Percentiles rank a stretch among this genome's conserved stretches.
Evolutionary conservation across 2,113 vertebrate genomes (phyloP).

Genomic region (Pyrgilauda ruficollis): DNA sequence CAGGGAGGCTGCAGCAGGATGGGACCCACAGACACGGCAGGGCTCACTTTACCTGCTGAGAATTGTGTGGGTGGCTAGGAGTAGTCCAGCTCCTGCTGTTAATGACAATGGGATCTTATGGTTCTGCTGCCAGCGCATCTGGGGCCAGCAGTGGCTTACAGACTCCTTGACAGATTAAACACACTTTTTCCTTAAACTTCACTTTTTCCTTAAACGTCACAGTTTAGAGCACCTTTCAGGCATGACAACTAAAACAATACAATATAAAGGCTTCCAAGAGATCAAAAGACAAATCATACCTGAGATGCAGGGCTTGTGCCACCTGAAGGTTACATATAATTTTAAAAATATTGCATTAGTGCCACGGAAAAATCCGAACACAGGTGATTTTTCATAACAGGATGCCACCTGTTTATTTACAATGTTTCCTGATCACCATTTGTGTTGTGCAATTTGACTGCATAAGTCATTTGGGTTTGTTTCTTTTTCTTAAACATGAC

Average conservation of each 20-base stretch:
- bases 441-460: neutral
- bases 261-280: neutral
- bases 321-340: neutral
- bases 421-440: neutral
- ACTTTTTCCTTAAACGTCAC: neutral
- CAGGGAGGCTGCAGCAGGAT: neutral
- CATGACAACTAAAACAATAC: neutral
- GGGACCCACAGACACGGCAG: rapidly evolving
- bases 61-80: rapidly evolving
- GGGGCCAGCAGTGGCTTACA: neutral
- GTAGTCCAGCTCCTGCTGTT: neutral
- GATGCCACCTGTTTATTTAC: neutral
- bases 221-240: neutral
- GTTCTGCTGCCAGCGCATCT: neutral
- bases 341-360: neutral
- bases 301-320: neutral
- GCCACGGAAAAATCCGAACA: neutral
- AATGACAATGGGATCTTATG: neutral
- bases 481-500: neutral
- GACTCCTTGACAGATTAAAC: neutral
- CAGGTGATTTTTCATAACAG: neutral
- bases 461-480: neutral
- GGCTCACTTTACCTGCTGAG: neutral
- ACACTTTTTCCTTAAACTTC: neutral
- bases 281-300: neutral